Evolutionary conservation across 2,888 invertebrate genomes (phyloP), one percentile per base, ranked within the genome.

Genomic region (Parthenolecanium corni): DNA sequence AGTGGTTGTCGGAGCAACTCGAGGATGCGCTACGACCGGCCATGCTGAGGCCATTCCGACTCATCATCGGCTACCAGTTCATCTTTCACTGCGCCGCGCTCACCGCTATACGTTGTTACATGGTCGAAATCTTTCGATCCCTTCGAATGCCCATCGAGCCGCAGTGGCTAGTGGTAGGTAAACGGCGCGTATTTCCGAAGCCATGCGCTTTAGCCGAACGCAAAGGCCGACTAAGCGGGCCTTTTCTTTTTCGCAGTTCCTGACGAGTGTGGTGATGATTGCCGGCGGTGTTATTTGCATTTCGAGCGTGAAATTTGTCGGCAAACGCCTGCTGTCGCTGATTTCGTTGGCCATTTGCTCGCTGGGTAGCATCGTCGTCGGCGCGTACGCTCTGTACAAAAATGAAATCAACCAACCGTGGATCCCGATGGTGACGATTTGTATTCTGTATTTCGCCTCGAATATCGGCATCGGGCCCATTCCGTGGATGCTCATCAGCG

Each of bases 401-500:
- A 42, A 58, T 16, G 21, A 64, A 25, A 68, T 68, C 11, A 72
- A 75, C 62, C 73, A 70, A 14, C 76, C 76, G 58, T 70, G 74
- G 53, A 67, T 75, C 1, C 78, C 79, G 0, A 67, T 77, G 40
- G 69, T 73, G 0, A 69, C 77, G 42, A 76, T 79, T 69, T 76
- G 76, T 58, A 64, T 72, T 0, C 69, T 78, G 52, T 73, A 75
- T 3, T 68, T 75, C 14, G 76, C 74, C 65, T 75, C 74, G 44
- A 76, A 74, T 51, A 4, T 71, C 9, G 74, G 73, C 0, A 69
- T 73, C 6, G 71, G 75, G 3, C 75, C 76, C 14, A 72, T 80
- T 16, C 78, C 79, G 1, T 81, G 80, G 80, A 76, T 79, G 64
- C 68, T 80, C 47, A 72, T 80, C 6, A 78, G 79, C 64, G 80